A percentile compares a stretch with the other conserved stretches of the same genome.
Evolutionary conservation across 2,113 vertebrate species (phyloP).

Genomic region (Tenrec ecaudatus): DNA sequence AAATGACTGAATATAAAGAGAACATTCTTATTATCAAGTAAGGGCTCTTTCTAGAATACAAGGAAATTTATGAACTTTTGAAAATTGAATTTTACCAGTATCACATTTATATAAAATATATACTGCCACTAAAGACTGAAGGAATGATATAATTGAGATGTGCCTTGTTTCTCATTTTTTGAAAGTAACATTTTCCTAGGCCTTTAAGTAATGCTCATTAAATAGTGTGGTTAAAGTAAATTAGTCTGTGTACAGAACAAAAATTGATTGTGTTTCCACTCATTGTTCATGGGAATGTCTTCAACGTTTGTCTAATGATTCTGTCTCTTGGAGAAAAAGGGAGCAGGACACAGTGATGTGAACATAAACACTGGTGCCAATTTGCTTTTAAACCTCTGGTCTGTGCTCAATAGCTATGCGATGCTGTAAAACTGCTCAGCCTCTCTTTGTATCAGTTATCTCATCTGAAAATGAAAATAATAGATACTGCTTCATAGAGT

Average conservation of each 20-base stretch:
- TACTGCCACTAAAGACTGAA: slow-evolving; percentile 25
- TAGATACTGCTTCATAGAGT: not conserved
- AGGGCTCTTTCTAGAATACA: not conserved
- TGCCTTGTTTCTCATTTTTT: slow-evolving; percentile 1
- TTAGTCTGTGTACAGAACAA: not conserved
- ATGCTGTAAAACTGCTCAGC: not conserved
- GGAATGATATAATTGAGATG: not conserved
- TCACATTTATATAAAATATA: not conserved
- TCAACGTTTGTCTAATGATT: not conserved
- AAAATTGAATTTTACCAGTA: not conserved
- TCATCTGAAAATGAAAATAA: not conserved
- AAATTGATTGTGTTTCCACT: not conserved
- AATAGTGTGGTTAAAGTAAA: not conserved
- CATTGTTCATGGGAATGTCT: not conserved
- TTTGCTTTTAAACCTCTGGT: not conserved
- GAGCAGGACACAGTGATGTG: not conserved
- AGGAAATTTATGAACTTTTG: not conserved
- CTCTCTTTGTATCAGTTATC: not conserved
- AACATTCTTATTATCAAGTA: not conserved
- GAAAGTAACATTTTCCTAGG: not conserved
- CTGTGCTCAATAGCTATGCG: not conserved
- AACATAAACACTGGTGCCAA: accelerated
- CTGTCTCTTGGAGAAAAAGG: not conserved
- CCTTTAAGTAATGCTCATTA: not conserved
- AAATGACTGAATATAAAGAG: not conserved